Percentiles rank a stretch among this genome's conserved stretches.
phyloP scores from a whole-genome alignment of 1,140 invertebrate species.

The Drosophila sproati region DNA sequence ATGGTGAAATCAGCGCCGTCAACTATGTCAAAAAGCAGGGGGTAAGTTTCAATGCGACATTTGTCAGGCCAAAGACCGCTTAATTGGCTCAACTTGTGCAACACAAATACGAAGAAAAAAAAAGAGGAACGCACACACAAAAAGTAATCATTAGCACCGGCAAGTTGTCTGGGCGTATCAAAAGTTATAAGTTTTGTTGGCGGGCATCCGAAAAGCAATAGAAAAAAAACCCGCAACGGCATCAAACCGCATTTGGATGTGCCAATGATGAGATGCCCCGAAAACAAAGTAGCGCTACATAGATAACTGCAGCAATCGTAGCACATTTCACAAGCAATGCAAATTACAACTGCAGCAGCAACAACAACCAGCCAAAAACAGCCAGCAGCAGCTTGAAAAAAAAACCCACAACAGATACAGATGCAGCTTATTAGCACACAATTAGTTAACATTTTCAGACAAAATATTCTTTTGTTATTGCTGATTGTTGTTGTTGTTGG shows the following conservation, averaged over 20 bases:
- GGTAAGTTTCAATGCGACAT: constrained; percentile 62
- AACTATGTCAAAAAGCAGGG: constrained; percentile 71
- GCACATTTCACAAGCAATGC: constrained; percentile 55
- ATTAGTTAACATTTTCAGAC: constrained; percentile 52
- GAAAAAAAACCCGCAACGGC: constrained; percentile 43
- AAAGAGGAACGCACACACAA: not conserved
- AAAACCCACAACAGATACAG: constrained; percentile 21
- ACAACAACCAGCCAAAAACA: constrained; percentile 12
- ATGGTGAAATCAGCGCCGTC: constrained; percentile 74
- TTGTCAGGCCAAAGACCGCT: constrained; percentile 24
- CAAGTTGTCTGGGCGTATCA: constrained; percentile 30
- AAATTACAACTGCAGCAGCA: constrained; percentile 5
- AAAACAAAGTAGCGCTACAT: constrained; percentile 51
- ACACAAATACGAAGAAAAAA: constrained; percentile 18
- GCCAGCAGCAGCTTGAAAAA: constrained; percentile 24
- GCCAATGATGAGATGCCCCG: constrained; percentile 55
- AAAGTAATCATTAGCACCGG: constrained; percentile 39
- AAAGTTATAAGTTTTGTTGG: constrained; percentile 2
- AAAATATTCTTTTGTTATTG: constrained; percentile 39
- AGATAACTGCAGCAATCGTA: constrained; percentile 37
- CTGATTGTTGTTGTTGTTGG: constrained; percentile 25
- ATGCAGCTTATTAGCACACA: constrained; percentile 74
- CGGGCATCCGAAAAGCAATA: constrained; percentile 33
- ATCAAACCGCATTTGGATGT: constrained; percentile 65
- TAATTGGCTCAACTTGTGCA: constrained; percentile 49